Evolutionary conservation across 2,797 vertebrate species (phyloP).

Genomic region (Epinephelus coioides): DNA sequence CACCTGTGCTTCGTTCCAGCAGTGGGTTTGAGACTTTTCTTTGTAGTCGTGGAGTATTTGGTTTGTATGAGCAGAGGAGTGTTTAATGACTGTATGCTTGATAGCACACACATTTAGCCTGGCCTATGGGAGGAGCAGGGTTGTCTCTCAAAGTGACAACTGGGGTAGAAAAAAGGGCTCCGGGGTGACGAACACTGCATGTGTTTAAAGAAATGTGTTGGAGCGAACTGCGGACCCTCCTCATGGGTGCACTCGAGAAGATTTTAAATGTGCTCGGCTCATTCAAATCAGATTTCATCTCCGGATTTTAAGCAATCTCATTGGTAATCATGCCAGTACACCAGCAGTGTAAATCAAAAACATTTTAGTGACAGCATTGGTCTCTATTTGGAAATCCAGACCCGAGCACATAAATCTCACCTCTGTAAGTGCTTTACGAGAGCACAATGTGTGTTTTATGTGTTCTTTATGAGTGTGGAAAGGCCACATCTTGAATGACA

Average conservation of each 20-base stretch:
- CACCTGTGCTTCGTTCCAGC: slow-evolving; percentile 33
- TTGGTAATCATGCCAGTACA: slow-evolving; percentile 62
- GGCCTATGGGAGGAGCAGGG: slow-evolving; percentile 41
- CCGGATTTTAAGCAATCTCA: slow-evolving; percentile 51
- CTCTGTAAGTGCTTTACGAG: slow-evolving; percentile 82
- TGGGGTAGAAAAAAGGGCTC: slow-evolving; percentile 12
- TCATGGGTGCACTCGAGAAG: background rate
- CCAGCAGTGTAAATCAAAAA: slow-evolving; percentile 66
- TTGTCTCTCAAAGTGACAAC: slow-evolving; percentile 44
- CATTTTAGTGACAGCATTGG: slow-evolving; percentile 70
- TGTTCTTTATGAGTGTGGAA: slow-evolving; percentile 85
- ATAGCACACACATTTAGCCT: slow-evolving; percentile 40
- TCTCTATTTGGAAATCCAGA: slow-evolving; percentile 77
- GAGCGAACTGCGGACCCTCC: slow-evolving; percentile 7
- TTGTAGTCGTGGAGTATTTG: slow-evolving; percentile 32
- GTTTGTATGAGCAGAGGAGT: slow-evolving; percentile 47
- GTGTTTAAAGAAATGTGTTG: slow-evolving; percentile 20
- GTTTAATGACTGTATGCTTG: slow-evolving; percentile 57
- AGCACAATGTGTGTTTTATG: slow-evolving; percentile 85
- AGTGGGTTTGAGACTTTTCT: slow-evolving; percentile 36
- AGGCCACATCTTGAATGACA: slow-evolving; percentile 85
- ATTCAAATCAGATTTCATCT: slow-evolving; percentile 55
- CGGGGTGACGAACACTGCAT: slow-evolving; percentile 22
- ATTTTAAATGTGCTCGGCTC: slow-evolving; percentile 37
- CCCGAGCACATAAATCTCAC: slow-evolving; percentile 81